Conservation (phyloP, 1,140 invertebrate genomes). For the Diplogasteroides magnus region DNA sequence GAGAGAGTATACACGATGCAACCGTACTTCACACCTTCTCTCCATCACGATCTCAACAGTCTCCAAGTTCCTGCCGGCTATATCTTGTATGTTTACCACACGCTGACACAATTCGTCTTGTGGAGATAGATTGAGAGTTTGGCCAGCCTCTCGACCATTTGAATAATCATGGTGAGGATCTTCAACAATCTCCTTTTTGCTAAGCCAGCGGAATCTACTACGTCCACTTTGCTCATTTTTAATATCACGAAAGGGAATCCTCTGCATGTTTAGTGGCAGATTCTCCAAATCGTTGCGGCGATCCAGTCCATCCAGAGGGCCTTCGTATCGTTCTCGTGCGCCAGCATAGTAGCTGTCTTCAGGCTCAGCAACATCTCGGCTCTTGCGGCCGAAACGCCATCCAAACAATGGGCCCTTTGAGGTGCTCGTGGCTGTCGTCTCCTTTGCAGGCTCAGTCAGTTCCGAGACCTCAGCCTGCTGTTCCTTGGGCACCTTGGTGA, state of each 20-base stretch:
- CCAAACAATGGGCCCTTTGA: conserved; percentile 1
- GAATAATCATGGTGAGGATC: neutral
- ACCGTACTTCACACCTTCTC: neutral
- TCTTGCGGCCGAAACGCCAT: conserved; percentile 20
- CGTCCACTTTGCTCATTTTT: neutral
- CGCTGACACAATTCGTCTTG: neutral
- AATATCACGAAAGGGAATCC: neutral
- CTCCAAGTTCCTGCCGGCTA: neutral
- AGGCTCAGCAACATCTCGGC: conserved; percentile 34
- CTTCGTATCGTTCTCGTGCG: conserved; percentile 15
- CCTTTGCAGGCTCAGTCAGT: conserved; percentile 3
- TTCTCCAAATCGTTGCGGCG: conserved; percentile 1
- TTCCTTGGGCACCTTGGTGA: conserved; percentile 13
- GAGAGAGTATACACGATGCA: neutral
- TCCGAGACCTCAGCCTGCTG: conserved; percentile 16
- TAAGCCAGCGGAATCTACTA: no score
- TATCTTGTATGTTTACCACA: neutral
- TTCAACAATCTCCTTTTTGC: no score
- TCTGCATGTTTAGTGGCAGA: neutral
- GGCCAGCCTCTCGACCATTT: neutral
- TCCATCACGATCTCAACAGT: neutral
- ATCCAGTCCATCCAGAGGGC: conserved; percentile 22
- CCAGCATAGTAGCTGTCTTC: neutral
- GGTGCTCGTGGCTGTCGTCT: neutral
- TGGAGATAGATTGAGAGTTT: neutral